Conservation (phyloP, 2,888 invertebrate species). For the Conops quadrifasciatus region DNA sequence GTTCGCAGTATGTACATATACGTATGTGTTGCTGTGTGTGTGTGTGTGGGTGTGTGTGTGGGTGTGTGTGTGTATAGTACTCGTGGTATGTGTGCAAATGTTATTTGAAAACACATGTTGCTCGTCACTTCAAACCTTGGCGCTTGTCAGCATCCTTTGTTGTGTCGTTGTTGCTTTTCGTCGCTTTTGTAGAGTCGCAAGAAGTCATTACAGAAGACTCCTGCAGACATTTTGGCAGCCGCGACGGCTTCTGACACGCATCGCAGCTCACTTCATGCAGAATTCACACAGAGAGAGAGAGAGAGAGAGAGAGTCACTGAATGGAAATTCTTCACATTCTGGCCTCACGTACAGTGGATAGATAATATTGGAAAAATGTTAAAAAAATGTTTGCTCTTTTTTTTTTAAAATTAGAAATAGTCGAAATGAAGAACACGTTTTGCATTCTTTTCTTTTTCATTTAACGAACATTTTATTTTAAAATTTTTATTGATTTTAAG, state of each 20-base stretch:
- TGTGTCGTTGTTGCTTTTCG: constrained; percentile 13
- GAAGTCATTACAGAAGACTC: background rate
- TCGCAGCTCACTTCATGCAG: constrained; percentile 5
- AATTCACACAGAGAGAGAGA: too few relatives aligned
- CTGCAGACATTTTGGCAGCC: constrained; percentile 13
- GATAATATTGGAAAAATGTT: background rate
- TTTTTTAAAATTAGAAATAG: too few relatives aligned
- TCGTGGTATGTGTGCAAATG: constrained; percentile 20
- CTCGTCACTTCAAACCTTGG: constrained; percentile 25
- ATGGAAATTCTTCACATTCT: background rate
- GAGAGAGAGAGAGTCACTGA: too few relatives aligned
- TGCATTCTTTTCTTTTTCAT: too few relatives aligned
- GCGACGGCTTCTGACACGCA: background rate
- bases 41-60: background rate
- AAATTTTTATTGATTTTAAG: too few relatives aligned
- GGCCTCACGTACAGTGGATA: background rate
- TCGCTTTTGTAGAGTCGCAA: background rate
- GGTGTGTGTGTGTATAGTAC: constrained; percentile 11
- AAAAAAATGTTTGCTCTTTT: background rate
- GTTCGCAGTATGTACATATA: background rate
- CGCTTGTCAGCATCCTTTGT: background rate
- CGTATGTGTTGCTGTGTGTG: background rate
- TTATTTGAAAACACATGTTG: constrained; percentile 48
- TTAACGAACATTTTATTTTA: too few relatives aligned
- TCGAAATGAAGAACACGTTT: too few relatives aligned